Percentiles rank a stretch among this genome's conserved stretches.
Conservation (phyloP, 1,140 invertebrate species). For the Drosophila melanogaster region Release_6_plus_ISO1_MT NT_037436.4:1619001-1619500, state of each 20-base stretch:
- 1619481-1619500: slow-evolving; percentile 83
- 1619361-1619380: slow-evolving; percentile 84
- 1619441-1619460: slow-evolving; percentile 38
- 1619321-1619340: slow-evolving; percentile 86
- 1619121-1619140: slow-evolving; percentile 65
- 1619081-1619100: slow-evolving; percentile 28
- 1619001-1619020: slow-evolving; percentile 60
- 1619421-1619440: slow-evolving; percentile 53
- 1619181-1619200: slow-evolving; percentile 56
- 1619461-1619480: slow-evolving; percentile 80
- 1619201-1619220: slow-evolving; percentile 71
- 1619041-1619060: slow-evolving; percentile 44
- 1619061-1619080: slow-evolving; percentile 74
- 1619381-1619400: slow-evolving; percentile 71
- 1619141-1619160: slow-evolving; percentile 62
- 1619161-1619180: slow-evolving; percentile 62
- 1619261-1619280: slow-evolving; percentile 67
- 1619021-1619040: slow-evolving; percentile 57
- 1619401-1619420: slow-evolving; percentile 77
- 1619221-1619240: slow-evolving; percentile 87
- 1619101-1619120: slow-evolving; percentile 67
- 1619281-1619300: slow-evolving; percentile 50
- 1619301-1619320: slow-evolving; percentile 86
- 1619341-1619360: slow-evolving; percentile 85
- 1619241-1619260: slow-evolving; percentile 87